Evolutionary conservation across 2,797 vertebrate species (phyloP).

Genomic region (Poeciliopsis turneri): DNA sequence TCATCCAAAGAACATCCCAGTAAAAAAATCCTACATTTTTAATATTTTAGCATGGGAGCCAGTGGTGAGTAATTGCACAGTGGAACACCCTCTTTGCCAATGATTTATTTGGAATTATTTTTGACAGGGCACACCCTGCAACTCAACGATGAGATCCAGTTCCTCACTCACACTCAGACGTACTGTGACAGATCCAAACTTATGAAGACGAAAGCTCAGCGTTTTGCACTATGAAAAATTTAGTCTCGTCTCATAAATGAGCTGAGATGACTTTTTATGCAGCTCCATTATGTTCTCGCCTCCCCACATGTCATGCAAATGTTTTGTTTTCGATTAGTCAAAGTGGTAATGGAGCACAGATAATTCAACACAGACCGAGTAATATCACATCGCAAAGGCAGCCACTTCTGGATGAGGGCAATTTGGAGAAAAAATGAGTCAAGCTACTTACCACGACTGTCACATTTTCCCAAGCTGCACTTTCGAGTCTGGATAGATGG

Average conservation of each 20-base stretch:
- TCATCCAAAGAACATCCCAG: conserved; percentile 1
- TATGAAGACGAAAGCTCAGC: conserved; percentile 37
- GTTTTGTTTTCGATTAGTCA: conserved; percentile 37
- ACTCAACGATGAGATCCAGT: conserved; percentile 37
- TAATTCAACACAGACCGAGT: conserved; percentile 18
- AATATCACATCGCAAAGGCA: background rate
- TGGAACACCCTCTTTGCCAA: conserved; percentile 46
- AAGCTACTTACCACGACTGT: conserved; percentile 89
- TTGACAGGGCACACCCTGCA: conserved; percentile 58
- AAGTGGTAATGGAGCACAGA: conserved; percentile 17
- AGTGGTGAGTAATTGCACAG: conserved; percentile 49
- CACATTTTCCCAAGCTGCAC: conserved; percentile 92
- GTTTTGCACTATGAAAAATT: conserved; percentile 35
- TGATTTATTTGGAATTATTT: conserved; percentile 54
- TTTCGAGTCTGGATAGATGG: conserved; percentile 96
- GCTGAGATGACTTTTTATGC: conserved; percentile 34
- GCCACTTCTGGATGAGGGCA: conserved; percentile 20
- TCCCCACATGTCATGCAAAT: conserved; percentile 29
- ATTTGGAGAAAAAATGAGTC: conserved; percentile 16
- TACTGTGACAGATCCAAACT: conserved; percentile 50
- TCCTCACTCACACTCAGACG: conserved; percentile 29
- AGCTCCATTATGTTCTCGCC: conserved; percentile 28
- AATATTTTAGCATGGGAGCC: conserved; percentile 33
- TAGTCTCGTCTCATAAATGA: conserved; percentile 37
- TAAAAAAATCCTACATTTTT: conserved; percentile 31